A percentile compares a stretch with the other conserved stretches of the same genome.
phyloP scores from a whole-genome alignment of 2,888 invertebrate species.

The Mycogona germanica region DNA sequence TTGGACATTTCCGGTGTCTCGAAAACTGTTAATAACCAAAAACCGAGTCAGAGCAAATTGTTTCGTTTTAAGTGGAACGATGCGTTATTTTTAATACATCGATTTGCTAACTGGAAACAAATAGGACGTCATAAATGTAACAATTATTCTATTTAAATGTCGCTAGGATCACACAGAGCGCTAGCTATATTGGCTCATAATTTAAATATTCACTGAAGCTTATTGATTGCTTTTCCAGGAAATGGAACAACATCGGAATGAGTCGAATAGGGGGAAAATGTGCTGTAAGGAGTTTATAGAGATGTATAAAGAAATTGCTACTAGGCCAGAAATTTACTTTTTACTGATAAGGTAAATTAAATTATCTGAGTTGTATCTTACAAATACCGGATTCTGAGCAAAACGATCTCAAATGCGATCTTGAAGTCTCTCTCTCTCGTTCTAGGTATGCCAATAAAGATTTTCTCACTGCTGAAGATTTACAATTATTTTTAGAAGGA shows the following conservation, averaged over 20 bases:
- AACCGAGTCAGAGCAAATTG: no score
- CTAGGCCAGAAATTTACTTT: constrained; percentile 47
- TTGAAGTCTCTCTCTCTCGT: constrained; percentile 6
- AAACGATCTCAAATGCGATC: not conserved
- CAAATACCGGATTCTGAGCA: not conserved
- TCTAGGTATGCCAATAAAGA: constrained; percentile 44
- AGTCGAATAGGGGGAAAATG: constrained; percentile 32
- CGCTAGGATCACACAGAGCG: no score
- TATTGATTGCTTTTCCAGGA: constrained; percentile 2
- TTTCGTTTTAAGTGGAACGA: no score
- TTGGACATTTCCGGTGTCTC: no score
- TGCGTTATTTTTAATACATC: no score
- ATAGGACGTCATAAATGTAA: no score
- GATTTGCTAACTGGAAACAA: no score
- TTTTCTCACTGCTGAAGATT: constrained; percentile 42
- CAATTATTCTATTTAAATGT: no score
- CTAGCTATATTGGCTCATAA: no score
- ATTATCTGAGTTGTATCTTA: not conserved
- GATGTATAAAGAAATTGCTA: constrained; percentile 46
- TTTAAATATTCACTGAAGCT: no score
- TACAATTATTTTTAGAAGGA: constrained; percentile 44
- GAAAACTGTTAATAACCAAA: no score
- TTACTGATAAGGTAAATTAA: constrained; percentile 40
- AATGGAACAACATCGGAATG: constrained; percentile 11
- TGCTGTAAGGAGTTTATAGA: constrained; percentile 42